These are phyloP conservation scores for Sorex maritimensis DNA, from an alignment of 2,797 vertebrate genomes.

Conservation along the genomic window DNA sequence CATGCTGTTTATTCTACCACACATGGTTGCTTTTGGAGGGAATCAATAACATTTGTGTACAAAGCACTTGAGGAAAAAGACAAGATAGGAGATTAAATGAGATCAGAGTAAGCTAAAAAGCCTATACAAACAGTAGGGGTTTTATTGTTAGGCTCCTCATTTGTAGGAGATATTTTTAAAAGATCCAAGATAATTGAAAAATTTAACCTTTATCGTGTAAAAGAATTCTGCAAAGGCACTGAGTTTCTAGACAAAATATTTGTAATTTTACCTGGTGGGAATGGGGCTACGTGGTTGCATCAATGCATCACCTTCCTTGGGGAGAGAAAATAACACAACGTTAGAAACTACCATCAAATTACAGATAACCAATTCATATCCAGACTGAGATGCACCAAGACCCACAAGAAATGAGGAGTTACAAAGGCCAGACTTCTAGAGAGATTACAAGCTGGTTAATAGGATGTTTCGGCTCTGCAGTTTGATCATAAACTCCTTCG, in stretches of 20 bases:
- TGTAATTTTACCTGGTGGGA: neutral
- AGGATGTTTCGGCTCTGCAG: constrained; percentile 32
- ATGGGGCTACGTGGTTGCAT: neutral
- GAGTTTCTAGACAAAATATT: constrained; percentile 65
- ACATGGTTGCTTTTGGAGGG: constrained; percentile 66
- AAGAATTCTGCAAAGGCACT: constrained; percentile 58
- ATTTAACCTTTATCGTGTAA: constrained; percentile 70
- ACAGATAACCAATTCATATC: constrained; percentile 21
- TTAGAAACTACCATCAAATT: constrained; percentile 55
- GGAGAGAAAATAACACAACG: constrained; percentile 59
- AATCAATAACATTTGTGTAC: constrained; percentile 80
- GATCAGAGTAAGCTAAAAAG: constrained; percentile 74
- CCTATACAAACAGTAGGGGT: constrained; percentile 72
- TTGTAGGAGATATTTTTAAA: constrained; percentile 75
- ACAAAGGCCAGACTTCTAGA: constrained; percentile 58
- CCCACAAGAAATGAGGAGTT: constrained; percentile 50
- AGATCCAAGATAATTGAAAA: constrained; percentile 73
- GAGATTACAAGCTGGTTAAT: neutral
- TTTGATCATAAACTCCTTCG: constrained; percentile 66
- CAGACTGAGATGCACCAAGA: constrained; percentile 44
- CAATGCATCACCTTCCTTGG: constrained; percentile 55
- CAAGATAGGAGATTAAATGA: constrained; percentile 78
- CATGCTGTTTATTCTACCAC: constrained; percentile 54
- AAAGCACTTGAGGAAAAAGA: constrained; percentile 68
- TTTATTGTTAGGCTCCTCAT: constrained; percentile 77